Conservation (phyloP, 2,113 vertebrate genomes). For the Mustelus asterias region DNA sequence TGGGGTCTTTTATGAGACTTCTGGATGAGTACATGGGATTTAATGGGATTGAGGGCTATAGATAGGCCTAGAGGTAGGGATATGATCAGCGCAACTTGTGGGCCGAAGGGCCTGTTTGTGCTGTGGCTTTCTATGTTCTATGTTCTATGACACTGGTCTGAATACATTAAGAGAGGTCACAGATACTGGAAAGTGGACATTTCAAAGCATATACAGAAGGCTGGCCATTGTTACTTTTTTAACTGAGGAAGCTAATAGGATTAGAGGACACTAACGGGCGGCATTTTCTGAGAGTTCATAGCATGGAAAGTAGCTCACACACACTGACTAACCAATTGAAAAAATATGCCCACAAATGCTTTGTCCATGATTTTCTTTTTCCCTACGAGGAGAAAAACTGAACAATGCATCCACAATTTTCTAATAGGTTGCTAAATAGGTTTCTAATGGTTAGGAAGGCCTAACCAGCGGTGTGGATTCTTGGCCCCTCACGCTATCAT, state of each 20-base stretch:
- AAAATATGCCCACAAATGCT: background rate
- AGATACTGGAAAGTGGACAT: background rate
- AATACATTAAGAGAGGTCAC: background rate
- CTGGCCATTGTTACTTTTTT: background rate
- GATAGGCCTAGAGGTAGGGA: no score
- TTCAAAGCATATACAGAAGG: background rate
- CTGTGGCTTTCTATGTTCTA: no score
- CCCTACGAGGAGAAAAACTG: background rate
- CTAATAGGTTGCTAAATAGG: background rate
- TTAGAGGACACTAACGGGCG: background rate
- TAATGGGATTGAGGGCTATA: no score
- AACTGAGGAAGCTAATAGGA: background rate
- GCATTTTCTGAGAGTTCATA: background rate
- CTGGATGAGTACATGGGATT: no score
- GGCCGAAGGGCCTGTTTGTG: no score
- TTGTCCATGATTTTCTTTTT: background rate
- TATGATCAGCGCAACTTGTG: no score
- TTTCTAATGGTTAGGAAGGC: no score
- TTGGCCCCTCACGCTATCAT: no score
- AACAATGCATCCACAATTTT: background rate
- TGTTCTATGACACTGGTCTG: background rate
- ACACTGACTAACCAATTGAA: background rate
- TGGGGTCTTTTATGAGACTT: no score
- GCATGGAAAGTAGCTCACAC: background rate
- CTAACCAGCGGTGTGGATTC: no score